Conservation (phyloP, 2,113 vertebrate species). For the Ceyx margarethae region DNA sequence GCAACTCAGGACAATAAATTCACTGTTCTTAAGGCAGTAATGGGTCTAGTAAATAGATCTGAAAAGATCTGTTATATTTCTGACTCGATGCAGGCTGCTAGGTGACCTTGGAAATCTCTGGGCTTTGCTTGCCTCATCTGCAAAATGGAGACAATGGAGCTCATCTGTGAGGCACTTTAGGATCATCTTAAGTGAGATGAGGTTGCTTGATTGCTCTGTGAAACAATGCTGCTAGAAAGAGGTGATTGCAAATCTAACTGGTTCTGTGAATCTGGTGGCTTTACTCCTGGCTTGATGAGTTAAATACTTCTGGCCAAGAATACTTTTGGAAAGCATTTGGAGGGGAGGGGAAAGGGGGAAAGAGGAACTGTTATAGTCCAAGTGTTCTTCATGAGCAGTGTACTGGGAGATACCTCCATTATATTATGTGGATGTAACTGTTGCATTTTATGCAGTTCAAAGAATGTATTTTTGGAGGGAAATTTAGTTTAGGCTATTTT, state of each 20-base stretch:
- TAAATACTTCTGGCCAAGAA: not conserved
- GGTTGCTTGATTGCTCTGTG: not conserved
- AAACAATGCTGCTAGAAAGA: not conserved
- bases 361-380: not conserved
- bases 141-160: not conserved
- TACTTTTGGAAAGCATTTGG: not conserved
- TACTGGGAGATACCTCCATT: not conserved
- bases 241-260: constrained; percentile 13
- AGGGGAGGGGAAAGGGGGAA: not conserved
- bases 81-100: not conserved
- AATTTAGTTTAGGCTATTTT: not conserved
- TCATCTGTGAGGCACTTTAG: not conserved
- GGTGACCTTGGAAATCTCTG: not conserved
- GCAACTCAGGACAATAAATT: not conserved
- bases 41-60: not conserved
- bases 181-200: not conserved
- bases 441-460: not conserved
- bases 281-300: not conserved
- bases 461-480: not conserved
- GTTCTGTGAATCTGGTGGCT: not conserved
- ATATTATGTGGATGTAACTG: not conserved
- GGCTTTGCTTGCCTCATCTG: not conserved
- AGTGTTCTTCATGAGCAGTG: not conserved
- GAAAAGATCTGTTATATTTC: not conserved
- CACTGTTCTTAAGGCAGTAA: not conserved